Evolutionary conservation across 1,140 invertebrate species (phyloP).

Genomic region (Latrodectus geometricus): DNA sequence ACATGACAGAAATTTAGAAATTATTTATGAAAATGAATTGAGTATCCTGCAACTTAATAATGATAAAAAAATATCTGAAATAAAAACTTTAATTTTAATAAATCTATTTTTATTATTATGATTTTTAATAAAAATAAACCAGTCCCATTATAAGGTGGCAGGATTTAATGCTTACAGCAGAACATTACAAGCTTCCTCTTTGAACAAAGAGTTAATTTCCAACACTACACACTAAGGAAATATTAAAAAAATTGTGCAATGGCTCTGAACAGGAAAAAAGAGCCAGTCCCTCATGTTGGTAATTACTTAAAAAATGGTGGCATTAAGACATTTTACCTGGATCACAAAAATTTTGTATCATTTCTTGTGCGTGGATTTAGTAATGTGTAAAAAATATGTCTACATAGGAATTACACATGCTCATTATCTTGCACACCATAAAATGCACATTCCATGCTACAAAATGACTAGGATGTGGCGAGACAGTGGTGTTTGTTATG

Average conservation of each 20-base stretch:
- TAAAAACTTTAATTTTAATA: too few relatives aligned
- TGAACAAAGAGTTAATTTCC: too few relatives aligned
- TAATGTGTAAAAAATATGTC: slow-evolving; percentile 15
- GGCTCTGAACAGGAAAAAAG: slow-evolving; percentile 17
- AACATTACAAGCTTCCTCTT: too few relatives aligned
- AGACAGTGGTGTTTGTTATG: not conserved
- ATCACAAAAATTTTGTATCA: slow-evolving; percentile 25
- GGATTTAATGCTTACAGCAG: too few relatives aligned
- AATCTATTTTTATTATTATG: too few relatives aligned
- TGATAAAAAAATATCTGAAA: too few relatives aligned
- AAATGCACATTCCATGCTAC: slow-evolving; percentile 48
- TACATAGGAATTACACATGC: slow-evolving; percentile 53
- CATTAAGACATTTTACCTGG: slow-evolving; percentile 34
- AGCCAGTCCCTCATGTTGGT: slow-evolving; percentile 40
- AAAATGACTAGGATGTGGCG: slow-evolving; percentile 54
- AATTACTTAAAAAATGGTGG: slow-evolving; percentile 30
- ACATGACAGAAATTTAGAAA: too few relatives aligned
- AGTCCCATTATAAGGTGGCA: too few relatives aligned
- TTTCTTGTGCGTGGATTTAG: slow-evolving; percentile 40
- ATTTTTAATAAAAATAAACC: too few relatives aligned
- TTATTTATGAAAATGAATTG: too few relatives aligned
- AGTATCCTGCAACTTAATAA: too few relatives aligned
- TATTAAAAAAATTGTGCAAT: slow-evolving; percentile 48
- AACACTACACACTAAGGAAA: not conserved
- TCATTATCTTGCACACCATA: slow-evolving; percentile 28